Evolutionary conservation across 2,888 invertebrate genomes (phyloP), one percentile per base, ranked within the genome.

Genomic region (Amphiduros pacificus): DNA sequence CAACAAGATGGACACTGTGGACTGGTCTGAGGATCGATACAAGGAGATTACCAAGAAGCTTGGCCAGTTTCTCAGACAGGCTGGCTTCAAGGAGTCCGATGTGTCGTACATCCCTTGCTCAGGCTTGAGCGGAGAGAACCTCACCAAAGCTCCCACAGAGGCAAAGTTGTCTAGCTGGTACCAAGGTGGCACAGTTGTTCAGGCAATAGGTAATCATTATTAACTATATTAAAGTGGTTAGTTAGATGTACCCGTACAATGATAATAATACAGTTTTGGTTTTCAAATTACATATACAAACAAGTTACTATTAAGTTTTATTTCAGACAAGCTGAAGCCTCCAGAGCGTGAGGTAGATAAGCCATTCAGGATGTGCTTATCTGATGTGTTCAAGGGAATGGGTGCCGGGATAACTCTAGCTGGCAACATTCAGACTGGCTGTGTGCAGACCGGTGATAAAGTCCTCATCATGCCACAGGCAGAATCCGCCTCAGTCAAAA

Each of bases 1-100:
- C 22, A 99, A 99, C 80, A 99, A 99, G 85, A 85, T 99, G 79
- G 99, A 99, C 78, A 98, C 95, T 0, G 92, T 91, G 0, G 89
- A 89, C 60, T 99, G 99, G 98, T 91, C 91, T 1, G 87, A 92
- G 77, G 89, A 91, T 6, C 87, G 99, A 70, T 99, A 94, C 82
- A 87, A 90, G 71, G 94, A 97, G 77, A 94, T 99, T 64, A 88
- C 88, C 0, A 87, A 87, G 58, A 71, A 67, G 81, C 85, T 98
- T 52, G 89, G 89, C 72, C 80, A 84, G 11, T 84, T 83, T 67
- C 70, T 98, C 27, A 94, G 92, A 82, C 93, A 93, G 83, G 94
- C 91, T 22, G 96, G 96, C 1, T 97, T 91, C 78, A 31, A 56
- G 77, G 94, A 95, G 31, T 86, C 86, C 9, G 92, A 93, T 79